Base-by-base conservation (phyloP, 2,888 invertebrate species). In the Eupeodes latifasciatus region DNA sequence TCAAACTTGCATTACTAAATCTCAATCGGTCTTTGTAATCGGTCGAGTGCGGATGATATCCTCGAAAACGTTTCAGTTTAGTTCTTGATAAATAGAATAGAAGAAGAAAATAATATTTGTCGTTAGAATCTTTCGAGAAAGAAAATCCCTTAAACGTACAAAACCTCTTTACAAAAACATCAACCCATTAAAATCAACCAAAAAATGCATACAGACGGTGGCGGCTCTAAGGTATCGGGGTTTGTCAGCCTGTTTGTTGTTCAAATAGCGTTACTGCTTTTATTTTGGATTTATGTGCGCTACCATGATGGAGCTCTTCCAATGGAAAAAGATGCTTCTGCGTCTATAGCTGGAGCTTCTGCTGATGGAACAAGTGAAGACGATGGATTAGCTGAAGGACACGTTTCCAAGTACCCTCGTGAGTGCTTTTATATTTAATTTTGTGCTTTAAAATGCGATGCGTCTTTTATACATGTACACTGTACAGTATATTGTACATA, bases 211-310 rank as follows among this genome's bases (percentile, higher is more conserved):
- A 91, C 93, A 79, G 90, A 93, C 76, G 91, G 91, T 71, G 40
- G 6, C 40, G 40, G 40, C 40, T 87, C 91, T 74, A 93, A 92
- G 91, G 92, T 92, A 91, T 92, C 93, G 85, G 93, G 94, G 89
- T 93, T 94, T 92, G 90, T 94, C 89, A 92, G 93, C 90, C 93
- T 95, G 89, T 92, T 95, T 91, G 91, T 93, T 90, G 92, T 94
- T 90, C 94, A 95, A 93, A 93, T 95, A 91, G 91, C 94, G 90
- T 91, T 95, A 90, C 92, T 95, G 90, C 93, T 93, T 89, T 91
- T 95, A 90, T 94, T 94, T 93, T 94, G 94, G 91, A 90, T 93
- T 91, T 92, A 94, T 92, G 94, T 94, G 92, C 94, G 94, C 91
- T 94, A 94, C 91, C 92, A 93, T 89, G 92, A 93, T 89, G 92